Percentiles rank a stretch among this genome's conserved stretches.
Conservation (phyloP, 1,140 invertebrate genomes). For the Sarcophaga peregrina region DNA sequence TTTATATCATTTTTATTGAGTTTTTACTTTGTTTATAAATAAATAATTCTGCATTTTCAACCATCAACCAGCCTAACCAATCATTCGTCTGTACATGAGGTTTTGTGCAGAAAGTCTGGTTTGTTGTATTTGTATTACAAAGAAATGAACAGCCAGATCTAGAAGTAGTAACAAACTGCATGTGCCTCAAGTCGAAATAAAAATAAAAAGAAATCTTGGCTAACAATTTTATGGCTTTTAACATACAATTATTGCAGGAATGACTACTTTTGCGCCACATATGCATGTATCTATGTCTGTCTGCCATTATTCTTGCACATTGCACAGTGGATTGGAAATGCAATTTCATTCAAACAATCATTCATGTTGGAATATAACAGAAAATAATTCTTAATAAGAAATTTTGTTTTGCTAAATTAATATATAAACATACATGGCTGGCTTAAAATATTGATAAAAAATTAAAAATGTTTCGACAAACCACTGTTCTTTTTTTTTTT, state of each 20-base stretch:
- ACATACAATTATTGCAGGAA: too few relatives aligned
- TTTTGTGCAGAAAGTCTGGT: constrained; percentile 16
- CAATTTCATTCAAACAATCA: background rate
- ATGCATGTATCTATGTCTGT: too few relatives aligned
- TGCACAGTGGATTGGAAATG: background rate
- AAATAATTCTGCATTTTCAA: background rate
- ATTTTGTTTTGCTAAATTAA: too few relatives aligned
- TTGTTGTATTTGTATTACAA: constrained; percentile 1
- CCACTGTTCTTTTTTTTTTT: background rate
- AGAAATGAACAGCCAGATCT: background rate
- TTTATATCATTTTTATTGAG: too few relatives aligned
- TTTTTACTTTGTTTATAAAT: background rate
- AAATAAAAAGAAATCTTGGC: background rate
- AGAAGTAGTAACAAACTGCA: constrained; percentile 4
- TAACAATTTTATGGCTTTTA: constrained; percentile 11
- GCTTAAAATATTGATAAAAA: too few relatives aligned
- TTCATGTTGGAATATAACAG: too few relatives aligned
- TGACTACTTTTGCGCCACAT: too few relatives aligned
- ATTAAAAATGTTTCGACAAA: background rate
- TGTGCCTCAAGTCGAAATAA: background rate
- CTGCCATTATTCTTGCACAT: background rate
- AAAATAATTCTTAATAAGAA: too few relatives aligned
- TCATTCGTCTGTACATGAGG: too few relatives aligned
- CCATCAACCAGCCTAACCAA: too few relatives aligned
- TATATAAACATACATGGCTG: too few relatives aligned